phyloP scores from a whole-genome alignment of 2,888 invertebrate genomes.

The Cheilosia grossa region DNA sequence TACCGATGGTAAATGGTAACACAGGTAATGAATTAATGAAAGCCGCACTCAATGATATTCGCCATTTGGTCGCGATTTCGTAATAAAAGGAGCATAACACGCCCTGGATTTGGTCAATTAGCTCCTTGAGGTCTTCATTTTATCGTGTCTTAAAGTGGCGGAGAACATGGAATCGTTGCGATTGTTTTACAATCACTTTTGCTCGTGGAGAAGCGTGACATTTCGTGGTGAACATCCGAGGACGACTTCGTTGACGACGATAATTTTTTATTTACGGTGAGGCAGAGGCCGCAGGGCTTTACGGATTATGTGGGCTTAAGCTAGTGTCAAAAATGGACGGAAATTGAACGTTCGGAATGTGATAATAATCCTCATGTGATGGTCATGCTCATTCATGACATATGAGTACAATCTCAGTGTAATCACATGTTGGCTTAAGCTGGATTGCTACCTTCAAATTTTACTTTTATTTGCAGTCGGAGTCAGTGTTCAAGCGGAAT shows the following conservation, averaged over 20 bases:
- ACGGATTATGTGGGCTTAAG: too few relatives aligned
- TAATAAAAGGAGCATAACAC: slow-evolving; percentile 45
- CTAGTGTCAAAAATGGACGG: too few relatives aligned
- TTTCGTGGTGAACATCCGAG: slow-evolving; percentile 44
- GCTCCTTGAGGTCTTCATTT: slow-evolving; percentile 55
- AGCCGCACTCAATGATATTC: slow-evolving; percentile 42
- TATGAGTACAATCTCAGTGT: too few relatives aligned
- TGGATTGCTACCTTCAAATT: too few relatives aligned
- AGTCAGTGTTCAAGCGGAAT: too few relatives aligned
- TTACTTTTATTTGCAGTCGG: too few relatives aligned
- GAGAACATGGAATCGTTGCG: slow-evolving; percentile 12
- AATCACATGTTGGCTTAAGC: too few relatives aligned
- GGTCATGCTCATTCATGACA: too few relatives aligned
- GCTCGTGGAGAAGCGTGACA: slow-evolving; percentile 30
- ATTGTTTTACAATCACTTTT: slow-evolving; percentile 9
- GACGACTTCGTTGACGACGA: slow-evolving; percentile 19
- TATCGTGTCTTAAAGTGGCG: not conserved
- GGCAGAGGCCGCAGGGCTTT: not conserved
- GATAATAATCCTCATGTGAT: not conserved
- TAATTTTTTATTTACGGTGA: slow-evolving; percentile 43
- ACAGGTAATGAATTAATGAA: slow-evolving; percentile 63
- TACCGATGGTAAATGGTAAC: slow-evolving; percentile 30
- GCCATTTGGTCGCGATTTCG: slow-evolving; percentile 41
- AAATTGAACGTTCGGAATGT: too few relatives aligned
- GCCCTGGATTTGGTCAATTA: slow-evolving; percentile 34